These are phyloP conservation scores for Strigamia crassipes DNA, from an alignment of 2,888 invertebrate genomes.

Conservation along the genomic window DNA sequence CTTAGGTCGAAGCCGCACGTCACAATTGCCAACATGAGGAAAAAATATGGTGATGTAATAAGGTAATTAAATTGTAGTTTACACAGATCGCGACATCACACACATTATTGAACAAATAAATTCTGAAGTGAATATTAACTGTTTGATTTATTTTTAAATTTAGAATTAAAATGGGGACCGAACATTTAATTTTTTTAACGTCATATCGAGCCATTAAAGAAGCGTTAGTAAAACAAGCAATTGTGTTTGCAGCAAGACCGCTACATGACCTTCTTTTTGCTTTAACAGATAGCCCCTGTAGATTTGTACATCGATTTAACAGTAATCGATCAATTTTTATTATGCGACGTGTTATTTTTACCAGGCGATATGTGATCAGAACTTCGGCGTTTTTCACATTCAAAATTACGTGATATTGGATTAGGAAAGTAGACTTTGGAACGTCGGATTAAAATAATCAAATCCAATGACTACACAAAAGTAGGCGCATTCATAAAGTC, in stretches of 20 bases:
- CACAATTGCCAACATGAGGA: too few species aligned
- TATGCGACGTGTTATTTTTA: too few species aligned
- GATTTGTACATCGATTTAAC: neutral
- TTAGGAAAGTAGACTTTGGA: neutral
- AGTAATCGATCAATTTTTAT: too few species aligned
- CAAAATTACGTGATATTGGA: neutral
- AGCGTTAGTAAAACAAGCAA: neutral
- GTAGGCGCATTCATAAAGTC: neutral
- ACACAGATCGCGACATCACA: too few species aligned
- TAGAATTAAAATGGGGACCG: too few species aligned
- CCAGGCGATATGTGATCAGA: neutral
- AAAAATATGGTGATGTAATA: too few species aligned
- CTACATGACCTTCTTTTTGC: neutral
- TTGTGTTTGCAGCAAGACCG: neutral
- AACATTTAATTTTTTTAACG: neutral
- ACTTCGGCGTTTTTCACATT: neutral
- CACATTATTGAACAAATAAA: too few species aligned
- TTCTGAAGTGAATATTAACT: too few species aligned
- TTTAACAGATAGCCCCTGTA: too few species aligned
- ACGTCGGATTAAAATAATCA: neutral
- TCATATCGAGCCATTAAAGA: neutral
- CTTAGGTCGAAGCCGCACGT: too few species aligned
- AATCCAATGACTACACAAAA: neutral
- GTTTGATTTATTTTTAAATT: too few species aligned
- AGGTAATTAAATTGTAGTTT: too few species aligned